Evolutionary conservation across 1,140 invertebrate genomes (phyloP).

Genomic region (Trissolcus basalis): DNA sequence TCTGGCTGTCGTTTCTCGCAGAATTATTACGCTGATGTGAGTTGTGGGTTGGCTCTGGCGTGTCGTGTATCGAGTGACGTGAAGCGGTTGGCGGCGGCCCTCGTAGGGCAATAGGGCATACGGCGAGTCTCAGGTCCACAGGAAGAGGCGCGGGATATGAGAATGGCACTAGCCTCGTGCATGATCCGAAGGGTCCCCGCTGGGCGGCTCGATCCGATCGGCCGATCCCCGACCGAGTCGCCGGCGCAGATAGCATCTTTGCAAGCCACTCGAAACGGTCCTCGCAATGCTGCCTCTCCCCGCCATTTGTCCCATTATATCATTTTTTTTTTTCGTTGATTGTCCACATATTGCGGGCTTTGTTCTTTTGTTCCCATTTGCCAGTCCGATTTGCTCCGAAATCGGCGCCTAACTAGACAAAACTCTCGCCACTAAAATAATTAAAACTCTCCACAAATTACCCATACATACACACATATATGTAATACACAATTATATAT

Average conservation of each 20-base stretch:
- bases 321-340: slow-evolving; percentile 60
- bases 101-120: slow-evolving; percentile 48
- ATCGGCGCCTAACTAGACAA: neutral
- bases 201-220: slow-evolving; percentile 59
- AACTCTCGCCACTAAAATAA: too few species aligned
- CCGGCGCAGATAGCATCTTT: slow-evolving; percentile 59
- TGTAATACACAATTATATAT: too few species aligned
- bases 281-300: slow-evolving; percentile 21
- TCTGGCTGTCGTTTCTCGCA: slow-evolving; percentile 26
- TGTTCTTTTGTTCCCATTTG: slow-evolving; percentile 39
- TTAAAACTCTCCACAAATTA: too few species aligned
- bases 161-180: slow-evolving; percentile 50
- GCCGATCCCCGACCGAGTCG: slow-evolving; percentile 64
- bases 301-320: slow-evolving; percentile 64
- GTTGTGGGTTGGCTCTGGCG: slow-evolving; percentile 43
- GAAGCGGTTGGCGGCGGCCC: slow-evolving; percentile 26
- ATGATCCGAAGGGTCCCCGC: slow-evolving; percentile 65
- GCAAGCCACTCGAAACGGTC: slow-evolving; percentile 44
- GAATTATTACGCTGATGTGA: slow-evolving; percentile 44
- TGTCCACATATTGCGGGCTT: slow-evolving; percentile 46
- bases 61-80: slow-evolving; percentile 55
- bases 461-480: too few species aligned
- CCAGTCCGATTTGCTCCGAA: too few species aligned
- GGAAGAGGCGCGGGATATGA: slow-evolving; percentile 27
- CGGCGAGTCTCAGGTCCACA: slow-evolving; percentile 1